These are phyloP conservation scores for Cephalotes varians DNA, from an alignment of 2,888 invertebrate species.

Conservation along the genomic window DNA sequence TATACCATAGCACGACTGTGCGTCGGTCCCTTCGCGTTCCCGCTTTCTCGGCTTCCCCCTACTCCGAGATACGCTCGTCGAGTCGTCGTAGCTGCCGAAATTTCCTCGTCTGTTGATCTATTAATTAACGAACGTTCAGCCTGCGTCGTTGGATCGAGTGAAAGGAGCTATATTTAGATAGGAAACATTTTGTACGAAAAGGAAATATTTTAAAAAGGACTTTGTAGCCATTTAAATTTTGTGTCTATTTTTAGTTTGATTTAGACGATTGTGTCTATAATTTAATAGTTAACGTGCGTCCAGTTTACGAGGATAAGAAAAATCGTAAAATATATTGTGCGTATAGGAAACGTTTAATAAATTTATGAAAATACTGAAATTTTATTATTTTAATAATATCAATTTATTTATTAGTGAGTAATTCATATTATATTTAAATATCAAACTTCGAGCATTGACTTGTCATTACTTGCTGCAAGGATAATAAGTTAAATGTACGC, in stretches of 20 bases:
- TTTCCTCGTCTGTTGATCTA: slow-evolving; percentile 1
- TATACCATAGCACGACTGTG: slow-evolving; percentile 33
- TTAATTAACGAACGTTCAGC: slow-evolving; percentile 24
- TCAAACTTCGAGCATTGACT: too few relatives aligned
- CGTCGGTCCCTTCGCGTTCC: background rate
- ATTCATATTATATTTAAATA: background rate
- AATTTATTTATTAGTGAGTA: background rate
- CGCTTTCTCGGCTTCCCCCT: slow-evolving; percentile 8
- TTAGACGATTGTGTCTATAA: background rate
- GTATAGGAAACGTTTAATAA: background rate
- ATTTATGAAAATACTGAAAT: background rate
- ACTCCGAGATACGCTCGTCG: background rate
- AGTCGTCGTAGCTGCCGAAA: slow-evolving; percentile 1
- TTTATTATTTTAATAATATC: background rate
- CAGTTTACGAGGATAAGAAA: background rate
- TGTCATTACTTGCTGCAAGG: background rate
- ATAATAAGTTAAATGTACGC: background rate
- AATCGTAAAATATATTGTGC: too few relatives aligned
- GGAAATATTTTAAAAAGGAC: background rate
- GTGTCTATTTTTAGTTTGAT: background rate
- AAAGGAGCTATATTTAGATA: background rate
- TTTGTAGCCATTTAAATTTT: background rate
- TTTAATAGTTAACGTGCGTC: background rate
- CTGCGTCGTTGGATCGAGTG: background rate
- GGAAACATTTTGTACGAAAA: background rate